Base-by-base conservation (phyloP, 2,888 invertebrate species). In the Griposia aprilina region DNA sequence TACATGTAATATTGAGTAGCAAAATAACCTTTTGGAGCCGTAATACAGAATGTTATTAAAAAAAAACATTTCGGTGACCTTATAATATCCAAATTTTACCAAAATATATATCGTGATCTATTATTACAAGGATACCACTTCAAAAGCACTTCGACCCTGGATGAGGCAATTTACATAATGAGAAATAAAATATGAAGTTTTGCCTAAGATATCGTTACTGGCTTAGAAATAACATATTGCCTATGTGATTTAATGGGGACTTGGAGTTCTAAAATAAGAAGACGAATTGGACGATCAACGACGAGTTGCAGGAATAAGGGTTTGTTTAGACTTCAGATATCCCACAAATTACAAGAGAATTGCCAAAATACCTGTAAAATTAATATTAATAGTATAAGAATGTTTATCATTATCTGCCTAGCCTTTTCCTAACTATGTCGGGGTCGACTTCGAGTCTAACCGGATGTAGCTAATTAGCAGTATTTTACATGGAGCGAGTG, bases 161-260 rank as follows among this genome's bases (percentile, higher is more conserved):
- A 81, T 68, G 76, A 65, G 81, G 68, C 72, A 80, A 72, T 76
- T 81, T 72, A 55, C 55, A 60, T 81, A 74, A 85, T 83, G 82
- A 85, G n/a, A 68, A 65, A 72, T 85, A 69, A 80, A 80, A 74
- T 73, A 74, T 82, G 48, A 73, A 50, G 20, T 55, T 74, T 69
- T 8, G 15, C 1, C 71, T 60, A 6, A 63, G 80, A 82, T 68
- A 30, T 71, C 1, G 1, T 20, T 11, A 23, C 20, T 7, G 5
- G 0, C 0, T 74, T 80, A 60, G 81, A 82, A 80, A 62, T 10
- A 67, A 15, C 71, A 50, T 2, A 3, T 17, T 17, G 17, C 23
- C 10, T 68, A n/a, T 52, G 15, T 10, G 23, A 6, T 10, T 15
- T 7, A 50, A 26, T 26, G n/a, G 10, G 26, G 26, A 1, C 7